Evolutionary conservation across 2,888 invertebrate genomes (phyloP).

Genomic region (Campopleginae sp.): DNA sequence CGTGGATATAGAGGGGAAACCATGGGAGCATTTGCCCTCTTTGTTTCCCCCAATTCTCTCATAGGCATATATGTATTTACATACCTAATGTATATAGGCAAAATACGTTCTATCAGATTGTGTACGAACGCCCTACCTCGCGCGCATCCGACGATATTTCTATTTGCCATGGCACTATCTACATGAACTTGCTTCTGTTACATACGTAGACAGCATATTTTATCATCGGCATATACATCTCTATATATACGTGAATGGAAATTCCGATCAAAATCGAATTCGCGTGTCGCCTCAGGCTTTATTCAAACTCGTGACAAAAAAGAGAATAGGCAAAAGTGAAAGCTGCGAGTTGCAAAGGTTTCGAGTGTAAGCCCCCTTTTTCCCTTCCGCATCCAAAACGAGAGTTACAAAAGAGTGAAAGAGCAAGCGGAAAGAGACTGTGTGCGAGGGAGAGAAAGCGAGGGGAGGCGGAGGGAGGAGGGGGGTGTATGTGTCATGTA

Average conservation of each 20-base stretch:
- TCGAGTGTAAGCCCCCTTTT: constrained; percentile 30
- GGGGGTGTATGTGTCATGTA: neutral
- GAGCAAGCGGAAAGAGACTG: neutral
- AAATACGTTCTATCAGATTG: constrained; percentile 52
- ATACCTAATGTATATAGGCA: constrained; percentile 29
- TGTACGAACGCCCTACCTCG: constrained; percentile 25
- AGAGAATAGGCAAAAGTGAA: constrained; percentile 23
- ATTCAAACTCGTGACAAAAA: constrained; percentile 23
- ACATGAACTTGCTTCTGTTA: constrained; percentile 35
- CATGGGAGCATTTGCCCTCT: constrained; percentile 50
- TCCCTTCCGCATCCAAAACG: constrained; percentile 15
- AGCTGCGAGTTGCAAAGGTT: constrained; percentile 43
- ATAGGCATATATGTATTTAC: constrained; percentile 30
- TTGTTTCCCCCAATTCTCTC: constrained; percentile 15
- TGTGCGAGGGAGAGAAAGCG: neutral
- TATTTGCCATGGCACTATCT: constrained; percentile 43
- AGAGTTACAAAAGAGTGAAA: constrained; percentile 25
- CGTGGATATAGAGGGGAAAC: constrained; percentile 46
- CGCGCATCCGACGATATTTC: constrained; percentile 34
- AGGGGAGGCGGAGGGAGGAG: neutral
- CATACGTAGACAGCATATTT: constrained; percentile 43
- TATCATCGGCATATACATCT: neutral
- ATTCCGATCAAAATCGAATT: constrained; percentile 65
- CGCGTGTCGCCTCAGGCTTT: constrained; percentile 52
- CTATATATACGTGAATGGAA: constrained; percentile 15